phyloP scores from a whole-genome alignment of 2,113 vertebrate species.

The Pygoscelis adeliae region DNA sequence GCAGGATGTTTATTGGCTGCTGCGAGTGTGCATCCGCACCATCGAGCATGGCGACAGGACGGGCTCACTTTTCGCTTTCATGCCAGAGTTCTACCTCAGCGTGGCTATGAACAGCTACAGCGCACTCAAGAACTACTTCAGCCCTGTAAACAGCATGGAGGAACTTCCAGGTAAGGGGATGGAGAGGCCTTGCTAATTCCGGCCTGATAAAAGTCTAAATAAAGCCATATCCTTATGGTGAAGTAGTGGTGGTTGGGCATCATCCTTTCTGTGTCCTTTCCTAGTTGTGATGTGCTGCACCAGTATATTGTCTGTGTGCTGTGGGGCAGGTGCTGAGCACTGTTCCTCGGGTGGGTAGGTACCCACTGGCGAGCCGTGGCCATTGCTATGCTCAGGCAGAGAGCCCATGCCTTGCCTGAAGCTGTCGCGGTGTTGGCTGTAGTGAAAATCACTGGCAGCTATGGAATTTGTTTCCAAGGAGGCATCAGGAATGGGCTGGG shows the following conservation, averaged over 20 bases:
- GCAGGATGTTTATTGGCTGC: conserved; percentile 95
- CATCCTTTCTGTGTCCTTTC: not conserved
- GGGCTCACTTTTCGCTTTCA: conserved; percentile 88
- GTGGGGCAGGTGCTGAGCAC: not conserved
- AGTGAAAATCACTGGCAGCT: not conserved
- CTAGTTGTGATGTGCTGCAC: not conserved
- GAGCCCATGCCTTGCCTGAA: not conserved
- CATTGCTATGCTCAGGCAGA: not conserved
- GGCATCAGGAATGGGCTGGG: not conserved
- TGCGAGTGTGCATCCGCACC: conserved; percentile 89
- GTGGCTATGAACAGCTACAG: conserved; percentile 99
- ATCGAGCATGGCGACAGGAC: conserved; percentile 90
- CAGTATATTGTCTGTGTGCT: not conserved
- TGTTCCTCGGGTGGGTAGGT: not conserved
- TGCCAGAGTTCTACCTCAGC: conserved; percentile 96
- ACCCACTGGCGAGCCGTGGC: not conserved
- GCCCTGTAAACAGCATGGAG: conserved; percentile 93
- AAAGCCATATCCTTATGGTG: not conserved
- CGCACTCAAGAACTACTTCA: conserved; percentile 97
- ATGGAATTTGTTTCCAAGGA: not conserved
- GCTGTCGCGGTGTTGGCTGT: not conserved
- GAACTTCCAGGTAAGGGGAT: conserved; percentile 86
- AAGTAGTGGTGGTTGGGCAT: not conserved
- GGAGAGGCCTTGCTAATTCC: not conserved
- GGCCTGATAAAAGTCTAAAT: not conserved